Evolutionary conservation across 2,113 vertebrate species (phyloP), one percentile per base, ranked within the genome.

Genomic region (Crocuta crocuta): DNA sequence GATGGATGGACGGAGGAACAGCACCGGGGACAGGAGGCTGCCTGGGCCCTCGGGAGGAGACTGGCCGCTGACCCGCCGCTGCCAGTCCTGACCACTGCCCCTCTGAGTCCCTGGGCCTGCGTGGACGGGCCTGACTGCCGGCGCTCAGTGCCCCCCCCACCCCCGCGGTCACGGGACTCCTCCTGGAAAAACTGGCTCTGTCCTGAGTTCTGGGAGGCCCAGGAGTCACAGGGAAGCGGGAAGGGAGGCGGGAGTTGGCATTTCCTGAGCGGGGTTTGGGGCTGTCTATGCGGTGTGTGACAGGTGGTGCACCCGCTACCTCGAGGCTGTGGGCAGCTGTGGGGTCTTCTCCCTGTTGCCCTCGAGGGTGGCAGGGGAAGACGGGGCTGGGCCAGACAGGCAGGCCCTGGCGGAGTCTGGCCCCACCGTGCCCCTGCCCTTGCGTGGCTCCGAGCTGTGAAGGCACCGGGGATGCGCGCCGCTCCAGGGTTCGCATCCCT

Each of bases 371-470:
- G 31, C 23, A 61, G 31, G 61, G 0, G 1, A 35, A 48, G 70
- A 28, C 74, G 58, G 58, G 7, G 0, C 33, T 24, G 26, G 43
- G n/a, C 61, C 9, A 8, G 55, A 16, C n/a, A 31, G 26, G 31
- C 50, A 48, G 65, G 5, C 50, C 8, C 16, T 0, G 68, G 21
- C 6, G 4, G 39, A 4, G 17, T n/a, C 70, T 1, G 13, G 76
- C 28, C 48, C 10, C 11, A 1, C 55, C 0, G 21, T 58, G 50
- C 8, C 21, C 9, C 17, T 0, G 19, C 23, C 23, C 28, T 39
- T 0, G 19, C 0, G 10, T 26, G 74, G 21, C 70, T 8, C 12
- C 28, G 39, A 39, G 35, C 33, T 2, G 1, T 0, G 33, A 43
- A 58, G 84, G 10, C 68, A 53, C 7, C 24, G 83, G 43, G 11